Percentiles rank a stretch among this genome's conserved stretches.
Conservation (phyloP, 2,888 invertebrate genomes). For the Laothoe populi region DNA sequence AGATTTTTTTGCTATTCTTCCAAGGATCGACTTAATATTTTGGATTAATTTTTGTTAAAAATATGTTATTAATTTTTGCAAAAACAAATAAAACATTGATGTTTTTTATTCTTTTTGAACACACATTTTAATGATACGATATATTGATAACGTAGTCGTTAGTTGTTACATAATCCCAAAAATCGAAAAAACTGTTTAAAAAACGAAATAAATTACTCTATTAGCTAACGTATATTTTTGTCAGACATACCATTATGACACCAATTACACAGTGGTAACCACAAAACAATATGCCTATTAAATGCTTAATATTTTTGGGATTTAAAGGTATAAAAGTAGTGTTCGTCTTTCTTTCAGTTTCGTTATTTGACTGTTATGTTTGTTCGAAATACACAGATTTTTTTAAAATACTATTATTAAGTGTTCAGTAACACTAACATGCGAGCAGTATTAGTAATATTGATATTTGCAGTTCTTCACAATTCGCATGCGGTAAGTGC, state of each 20-base stretch:
- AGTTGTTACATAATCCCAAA: too few relatives aligned
- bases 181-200: background rate
- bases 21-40: too few relatives aligned
- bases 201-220: constrained; percentile 13
- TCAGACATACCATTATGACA: background rate
- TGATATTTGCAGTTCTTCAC: constrained; percentile 2
- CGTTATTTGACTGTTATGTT: background rate
- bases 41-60: too few relatives aligned
- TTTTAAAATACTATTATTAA: too few relatives aligned
- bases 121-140: too few relatives aligned
- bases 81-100: too few relatives aligned
- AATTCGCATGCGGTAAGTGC: constrained; percentile 14
- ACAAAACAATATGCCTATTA: background rate
- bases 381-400: background rate
- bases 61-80: too few relatives aligned
- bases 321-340: constrained; percentile 15
- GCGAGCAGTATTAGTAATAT: background rate
- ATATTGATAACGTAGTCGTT: too few relatives aligned
- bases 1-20: too few relatives aligned
- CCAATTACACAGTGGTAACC: background rate
- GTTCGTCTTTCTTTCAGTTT: background rate
- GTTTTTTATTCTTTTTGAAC: too few relatives aligned
- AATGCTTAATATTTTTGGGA: constrained; percentile 10
- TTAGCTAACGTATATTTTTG: constrained; percentile 5
- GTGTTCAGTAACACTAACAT: background rate